Evolutionary conservation across 2,888 invertebrate genomes (phyloP).

Genomic region (Noctua janthe): DNA sequence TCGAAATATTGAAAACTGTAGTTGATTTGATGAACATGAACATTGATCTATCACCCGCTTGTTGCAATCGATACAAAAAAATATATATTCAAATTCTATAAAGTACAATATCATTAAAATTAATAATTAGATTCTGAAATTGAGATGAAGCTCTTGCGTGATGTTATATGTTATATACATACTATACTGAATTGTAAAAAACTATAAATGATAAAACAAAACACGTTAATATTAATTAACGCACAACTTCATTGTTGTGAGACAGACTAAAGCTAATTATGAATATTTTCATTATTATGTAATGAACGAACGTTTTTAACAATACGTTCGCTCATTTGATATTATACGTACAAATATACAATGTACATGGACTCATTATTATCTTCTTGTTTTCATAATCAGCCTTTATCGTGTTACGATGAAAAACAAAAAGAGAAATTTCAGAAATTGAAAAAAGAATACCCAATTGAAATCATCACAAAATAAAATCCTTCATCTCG

Average conservation of each 20-base stretch:
- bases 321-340: slow-evolving; percentile 2
- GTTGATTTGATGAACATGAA: not conserved
- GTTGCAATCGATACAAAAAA: not conserved
- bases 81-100: not conserved
- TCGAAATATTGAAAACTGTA: not conserved
- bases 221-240: not conserved
- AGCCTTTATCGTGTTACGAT: no score
- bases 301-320: not conserved
- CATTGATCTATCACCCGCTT: not conserved
- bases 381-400: not conserved
- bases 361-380: not conserved
- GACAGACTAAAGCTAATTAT: slow-evolving; percentile 6
- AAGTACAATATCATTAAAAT: not conserved
- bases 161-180: not conserved
- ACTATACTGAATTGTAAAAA: not conserved
- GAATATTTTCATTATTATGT: slow-evolving; percentile 1
- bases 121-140: not conserved
- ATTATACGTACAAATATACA: not conserved
- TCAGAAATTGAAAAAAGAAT: not conserved
- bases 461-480: not conserved
- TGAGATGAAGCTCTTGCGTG: not conserved
- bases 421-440: no score
- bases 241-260: not conserved
- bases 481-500: not conserved
- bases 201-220: slow-evolving; percentile 1